Evolutionary conservation across 2,113 vertebrate species (phyloP), one percentile per base, ranked within the genome.

Genomic region (Nothocercus julius): DNA sequence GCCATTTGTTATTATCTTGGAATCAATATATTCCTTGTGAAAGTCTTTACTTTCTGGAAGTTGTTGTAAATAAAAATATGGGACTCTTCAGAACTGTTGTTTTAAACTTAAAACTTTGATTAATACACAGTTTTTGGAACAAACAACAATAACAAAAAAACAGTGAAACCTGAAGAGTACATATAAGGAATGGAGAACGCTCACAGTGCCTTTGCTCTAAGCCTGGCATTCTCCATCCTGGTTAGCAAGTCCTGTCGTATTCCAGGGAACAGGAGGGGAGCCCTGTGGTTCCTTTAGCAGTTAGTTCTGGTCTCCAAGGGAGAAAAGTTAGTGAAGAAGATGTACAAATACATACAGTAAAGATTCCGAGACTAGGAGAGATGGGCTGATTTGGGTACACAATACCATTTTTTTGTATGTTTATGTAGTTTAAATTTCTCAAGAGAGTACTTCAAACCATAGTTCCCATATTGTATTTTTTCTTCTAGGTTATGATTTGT

Each of bases 21-120:
- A 97, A 97, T 97, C 96, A 92, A 89, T 96, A 85, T 13, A 38
- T 90, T 91, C 82, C 89, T 97, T 97, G 92, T 97, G 93, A 97
- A 95, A 90, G 42, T 51, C 38, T 82, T 49, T 77, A 8, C 72
- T 94, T 91, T 72, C 62, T n/a, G 16, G 53, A 77, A 92, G 58
- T 40, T 79, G 25, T 42, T 54, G 42, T 21, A 74, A 70, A 77
- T 64, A 78, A 93, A 95, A 87, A 93, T 75, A 61, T 69, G 67
- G 68, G 96, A 85, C 44, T 90, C 27, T 93, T 72, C 28, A 93
- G 21, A 82, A 38, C 77, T 94, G 42, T 96, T 86, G 93, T 82
- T 72, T 38, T 89, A 64, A 87, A 81, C 21, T 18, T 82, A 91
- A 87, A 66, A 74, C 94, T 92, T 86, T 92, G 87, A 84, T 76